Evolutionary conservation across 2,797 vertebrate species (phyloP).

Genomic region (Anguilla anguilla): DNA sequence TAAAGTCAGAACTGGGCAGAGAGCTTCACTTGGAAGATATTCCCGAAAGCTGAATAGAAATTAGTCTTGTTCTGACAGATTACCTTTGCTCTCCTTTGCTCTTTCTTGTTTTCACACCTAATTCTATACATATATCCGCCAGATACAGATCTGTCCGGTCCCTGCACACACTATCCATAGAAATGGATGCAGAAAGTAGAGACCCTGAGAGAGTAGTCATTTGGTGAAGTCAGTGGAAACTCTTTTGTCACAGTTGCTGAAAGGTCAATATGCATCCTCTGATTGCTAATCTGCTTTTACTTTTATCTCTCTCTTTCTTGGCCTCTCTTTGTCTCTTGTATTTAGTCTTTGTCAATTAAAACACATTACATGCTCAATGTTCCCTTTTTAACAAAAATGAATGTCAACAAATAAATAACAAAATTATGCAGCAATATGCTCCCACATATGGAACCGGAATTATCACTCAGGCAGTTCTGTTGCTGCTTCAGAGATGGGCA

Average conservation of each 20-base stretch:
- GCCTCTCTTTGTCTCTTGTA: background rate
- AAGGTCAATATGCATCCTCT: constrained; percentile 20
- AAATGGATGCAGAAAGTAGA: constrained; percentile 4
- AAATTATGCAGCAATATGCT: background rate
- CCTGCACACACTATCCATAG: background rate
- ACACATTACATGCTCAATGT: background rate
- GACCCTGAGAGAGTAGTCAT: background rate
- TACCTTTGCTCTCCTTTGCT: background rate
- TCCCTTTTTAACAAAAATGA: background rate
- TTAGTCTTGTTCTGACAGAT: background rate
- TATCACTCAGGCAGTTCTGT: background rate
- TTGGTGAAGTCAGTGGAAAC: constrained; percentile 5
- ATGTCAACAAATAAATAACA: background rate
- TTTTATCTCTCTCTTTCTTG: background rate
- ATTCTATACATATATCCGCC: constrained; percentile 6
- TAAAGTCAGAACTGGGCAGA: background rate
- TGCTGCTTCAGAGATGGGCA: background rate
- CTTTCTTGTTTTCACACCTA: background rate
- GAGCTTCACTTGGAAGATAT: constrained; percentile 18
- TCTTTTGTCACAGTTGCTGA: constrained; percentile 2
- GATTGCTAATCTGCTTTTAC: background rate
- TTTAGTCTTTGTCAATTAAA: background rate
- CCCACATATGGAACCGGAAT: background rate
- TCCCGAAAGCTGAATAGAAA: background rate
- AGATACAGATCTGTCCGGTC: background rate